Conservation (phyloP, 2,797 vertebrate species). For the Menidia menidia region DNA sequence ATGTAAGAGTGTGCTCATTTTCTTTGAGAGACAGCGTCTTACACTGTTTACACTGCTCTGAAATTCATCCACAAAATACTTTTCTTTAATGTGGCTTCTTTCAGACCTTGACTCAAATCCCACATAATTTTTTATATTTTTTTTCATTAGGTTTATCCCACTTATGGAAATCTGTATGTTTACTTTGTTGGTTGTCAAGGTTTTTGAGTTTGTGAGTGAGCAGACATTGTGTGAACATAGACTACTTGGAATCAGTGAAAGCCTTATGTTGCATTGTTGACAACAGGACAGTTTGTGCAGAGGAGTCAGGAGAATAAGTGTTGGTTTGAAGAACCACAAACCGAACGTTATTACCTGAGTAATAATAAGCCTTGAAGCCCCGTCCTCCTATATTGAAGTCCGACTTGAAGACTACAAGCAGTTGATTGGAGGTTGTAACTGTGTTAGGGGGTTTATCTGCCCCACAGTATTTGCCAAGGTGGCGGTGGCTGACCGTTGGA, state of each 20-base stretch:
- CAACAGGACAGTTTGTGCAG: background rate
- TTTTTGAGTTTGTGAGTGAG: slow-evolving; percentile 1
- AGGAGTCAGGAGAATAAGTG: background rate
- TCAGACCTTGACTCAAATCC: background rate
- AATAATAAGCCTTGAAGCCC: slow-evolving; percentile 95
- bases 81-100: slow-evolving; percentile 5
- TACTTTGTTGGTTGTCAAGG: background rate
- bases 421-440: slow-evolving; percentile 86
- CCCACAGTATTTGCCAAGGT: slow-evolving; percentile 90
- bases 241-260: slow-evolving; percentile 7
- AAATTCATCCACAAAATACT: slow-evolving; percentile 29
- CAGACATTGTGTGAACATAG: background rate
- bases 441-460: slow-evolving; percentile 82
- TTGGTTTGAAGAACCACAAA: background rate
- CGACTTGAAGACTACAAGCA: slow-evolving; percentile 93
- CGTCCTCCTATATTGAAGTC: slow-evolving; percentile 97
- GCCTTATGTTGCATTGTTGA: background rate
- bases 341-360: slow-evolving; percentile 84
- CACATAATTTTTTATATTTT: background rate
- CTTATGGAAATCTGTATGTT: background rate
- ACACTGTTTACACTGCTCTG: background rate
- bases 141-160: background rate
- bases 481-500: slow-evolving; percentile 79
- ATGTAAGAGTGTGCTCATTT: background rate
- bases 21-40: slow-evolving; percentile 12